These are phyloP conservation scores for Clusia tigrina DNA, from an alignment of 2,888 invertebrate genomes.

Conservation along the genomic window DNA sequence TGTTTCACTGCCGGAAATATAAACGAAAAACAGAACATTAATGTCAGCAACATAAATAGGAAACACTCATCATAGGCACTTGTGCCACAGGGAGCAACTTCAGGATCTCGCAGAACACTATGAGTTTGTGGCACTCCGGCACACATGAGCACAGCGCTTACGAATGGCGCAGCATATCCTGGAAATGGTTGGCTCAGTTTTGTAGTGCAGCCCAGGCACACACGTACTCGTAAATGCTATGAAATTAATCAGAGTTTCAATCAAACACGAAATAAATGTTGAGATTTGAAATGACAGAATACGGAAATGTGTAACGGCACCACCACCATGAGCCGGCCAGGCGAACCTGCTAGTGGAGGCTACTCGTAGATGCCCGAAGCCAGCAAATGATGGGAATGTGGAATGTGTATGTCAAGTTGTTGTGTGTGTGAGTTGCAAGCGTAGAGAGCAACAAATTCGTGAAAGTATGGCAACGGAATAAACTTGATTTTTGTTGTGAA, in stretches of 20 bases:
- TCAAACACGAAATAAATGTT: constrained; percentile 50
- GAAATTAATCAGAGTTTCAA: constrained; percentile 54
- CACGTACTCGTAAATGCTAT: constrained; percentile 13
- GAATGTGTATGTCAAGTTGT: no score
- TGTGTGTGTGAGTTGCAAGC: no score
- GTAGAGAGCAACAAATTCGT: no score
- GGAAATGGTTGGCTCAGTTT: background rate
- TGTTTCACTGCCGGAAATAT: constrained; percentile 9
- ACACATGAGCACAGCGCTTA: background rate
- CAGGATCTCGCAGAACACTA: background rate
- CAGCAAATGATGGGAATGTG: no score
- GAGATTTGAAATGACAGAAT: constrained; percentile 45
- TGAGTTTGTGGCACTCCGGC: no score
- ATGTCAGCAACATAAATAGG: constrained; percentile 27
- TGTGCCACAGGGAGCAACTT: constrained; percentile 15
- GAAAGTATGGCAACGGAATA: no score
- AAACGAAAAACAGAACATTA: constrained; percentile 15
- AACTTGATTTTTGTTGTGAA: no score
- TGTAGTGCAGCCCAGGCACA: background rate
- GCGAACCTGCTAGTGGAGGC: no score
- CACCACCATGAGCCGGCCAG: no score
- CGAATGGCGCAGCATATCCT: background rate
- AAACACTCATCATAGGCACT: constrained; percentile 30
- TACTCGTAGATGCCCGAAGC: no score
- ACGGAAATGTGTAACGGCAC: no score